These are phyloP conservation scores for Valencia hispanica DNA, from an alignment of 2,797 vertebrate species.

Conservation along the genomic window DNA sequence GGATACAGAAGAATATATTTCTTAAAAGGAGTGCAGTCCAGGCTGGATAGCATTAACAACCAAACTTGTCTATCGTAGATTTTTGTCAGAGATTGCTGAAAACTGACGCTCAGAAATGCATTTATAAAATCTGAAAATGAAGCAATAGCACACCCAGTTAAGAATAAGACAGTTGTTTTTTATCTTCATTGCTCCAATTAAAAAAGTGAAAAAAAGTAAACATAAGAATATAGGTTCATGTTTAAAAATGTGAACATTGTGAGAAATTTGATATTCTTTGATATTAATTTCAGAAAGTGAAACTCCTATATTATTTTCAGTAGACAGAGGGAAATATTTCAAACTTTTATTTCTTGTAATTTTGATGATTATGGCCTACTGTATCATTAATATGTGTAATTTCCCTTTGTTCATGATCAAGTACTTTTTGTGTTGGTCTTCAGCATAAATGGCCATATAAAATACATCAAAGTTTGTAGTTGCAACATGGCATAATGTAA, in stretches of 20 bases:
- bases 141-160: too few species aligned
- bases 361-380: background rate
- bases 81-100: background rate
- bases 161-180: too few species aligned
- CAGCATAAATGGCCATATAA: background rate
- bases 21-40: background rate
- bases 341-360: background rate
- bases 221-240: too few species aligned
- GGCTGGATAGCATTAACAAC: background rate
- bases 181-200: background rate
- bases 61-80: background rate
- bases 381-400: background rate
- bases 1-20: background rate
- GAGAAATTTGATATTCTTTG: too few species aligned
- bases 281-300: too few species aligned
- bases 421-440: background rate
- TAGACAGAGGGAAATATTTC: background rate
- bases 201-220: background rate
- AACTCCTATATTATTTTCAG: background rate
- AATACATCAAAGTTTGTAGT: background rate
- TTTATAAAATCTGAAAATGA: too few species aligned
- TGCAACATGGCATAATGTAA: background rate
- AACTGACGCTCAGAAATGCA: too few species aligned
- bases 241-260: too few species aligned
- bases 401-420: background rate